These are phyloP conservation scores for Peucedramus taeniatus DNA, from an alignment of 2,113 vertebrate species.

Conservation along the genomic window DNA sequence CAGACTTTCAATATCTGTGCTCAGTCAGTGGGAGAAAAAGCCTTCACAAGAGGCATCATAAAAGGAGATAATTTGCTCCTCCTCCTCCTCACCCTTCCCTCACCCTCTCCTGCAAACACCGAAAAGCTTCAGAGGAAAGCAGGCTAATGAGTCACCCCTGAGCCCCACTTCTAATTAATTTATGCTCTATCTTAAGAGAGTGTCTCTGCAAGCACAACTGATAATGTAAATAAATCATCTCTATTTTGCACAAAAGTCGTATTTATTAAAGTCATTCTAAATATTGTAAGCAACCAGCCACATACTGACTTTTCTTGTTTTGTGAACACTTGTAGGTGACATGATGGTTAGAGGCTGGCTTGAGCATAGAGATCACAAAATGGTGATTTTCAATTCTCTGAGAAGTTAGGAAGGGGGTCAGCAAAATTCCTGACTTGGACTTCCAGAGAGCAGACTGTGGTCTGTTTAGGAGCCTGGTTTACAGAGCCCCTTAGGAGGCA, in stretches of 20 bases:
- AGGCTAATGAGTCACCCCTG: not conserved
- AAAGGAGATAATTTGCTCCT: not conserved
- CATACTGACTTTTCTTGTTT: not conserved
- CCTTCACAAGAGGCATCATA: conserved; percentile 6
- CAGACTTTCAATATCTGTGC: conserved; percentile 16
- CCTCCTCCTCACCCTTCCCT: not conserved
- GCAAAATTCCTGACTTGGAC: not conserved
- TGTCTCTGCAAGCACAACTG: not conserved
- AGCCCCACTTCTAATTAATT: not conserved
- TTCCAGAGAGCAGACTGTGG: not conserved
- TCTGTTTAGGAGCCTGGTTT: not conserved
- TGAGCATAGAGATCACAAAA: not conserved
- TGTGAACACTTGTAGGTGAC: not conserved
- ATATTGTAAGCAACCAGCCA: not conserved
- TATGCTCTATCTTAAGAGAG: not conserved
- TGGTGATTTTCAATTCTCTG: not conserved
- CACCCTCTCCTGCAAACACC: not conserved
- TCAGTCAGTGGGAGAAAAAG: conserved; percentile 52
- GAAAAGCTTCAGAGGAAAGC: not conserved
- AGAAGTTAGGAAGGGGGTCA: not conserved
- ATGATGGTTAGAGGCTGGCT: not conserved
- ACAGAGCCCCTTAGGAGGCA: not conserved
- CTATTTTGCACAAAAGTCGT: not conserved
- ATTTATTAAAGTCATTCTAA: not conserved
- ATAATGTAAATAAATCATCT: not conserved